These are phyloP conservation scores for Remorina albescens DNA, from an alignment of 2,797 vertebrate genomes.

Conservation along the genomic window DNA sequence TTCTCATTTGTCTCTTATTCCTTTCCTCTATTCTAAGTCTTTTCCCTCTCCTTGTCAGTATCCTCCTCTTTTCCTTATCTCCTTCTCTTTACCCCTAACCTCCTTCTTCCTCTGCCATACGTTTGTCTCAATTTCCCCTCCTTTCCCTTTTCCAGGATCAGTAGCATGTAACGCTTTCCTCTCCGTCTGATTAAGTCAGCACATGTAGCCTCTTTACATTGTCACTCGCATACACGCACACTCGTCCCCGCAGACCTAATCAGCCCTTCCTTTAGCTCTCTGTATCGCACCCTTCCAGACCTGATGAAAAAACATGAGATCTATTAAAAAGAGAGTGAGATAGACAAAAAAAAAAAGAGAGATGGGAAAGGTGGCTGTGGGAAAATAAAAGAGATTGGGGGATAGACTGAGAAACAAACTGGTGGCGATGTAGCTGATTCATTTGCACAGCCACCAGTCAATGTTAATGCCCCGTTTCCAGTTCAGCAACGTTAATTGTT, in stretches of 20 bases:
- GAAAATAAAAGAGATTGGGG: constrained; percentile 26
- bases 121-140: constrained; percentile 29
- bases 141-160: constrained; percentile 56
- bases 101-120: not conserved
- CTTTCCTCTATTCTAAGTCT: no score
- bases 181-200: constrained; percentile 77
- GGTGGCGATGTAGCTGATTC: constrained; percentile 22
- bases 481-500: constrained; percentile 32
- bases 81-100: not conserved
- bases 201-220: constrained; percentile 72
- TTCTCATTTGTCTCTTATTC: not conserved
- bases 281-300: constrained; percentile 53
- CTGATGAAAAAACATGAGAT: constrained; percentile 77
- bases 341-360: constrained; percentile 11
- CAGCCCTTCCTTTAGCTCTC: constrained; percentile 59
- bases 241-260: constrained; percentile 70
- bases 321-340: constrained; percentile 42
- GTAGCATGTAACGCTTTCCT: constrained; percentile 69
- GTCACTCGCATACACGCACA: constrained; percentile 48
- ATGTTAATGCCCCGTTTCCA: constrained; percentile 11
- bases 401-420: not conserved
- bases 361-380: not conserved
- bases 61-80: no score
- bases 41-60: no score
- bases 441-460: constrained; percentile 25